Conservation (phyloP, 2,888 invertebrate species). For the Pachymerium ferrugineum region DNA sequence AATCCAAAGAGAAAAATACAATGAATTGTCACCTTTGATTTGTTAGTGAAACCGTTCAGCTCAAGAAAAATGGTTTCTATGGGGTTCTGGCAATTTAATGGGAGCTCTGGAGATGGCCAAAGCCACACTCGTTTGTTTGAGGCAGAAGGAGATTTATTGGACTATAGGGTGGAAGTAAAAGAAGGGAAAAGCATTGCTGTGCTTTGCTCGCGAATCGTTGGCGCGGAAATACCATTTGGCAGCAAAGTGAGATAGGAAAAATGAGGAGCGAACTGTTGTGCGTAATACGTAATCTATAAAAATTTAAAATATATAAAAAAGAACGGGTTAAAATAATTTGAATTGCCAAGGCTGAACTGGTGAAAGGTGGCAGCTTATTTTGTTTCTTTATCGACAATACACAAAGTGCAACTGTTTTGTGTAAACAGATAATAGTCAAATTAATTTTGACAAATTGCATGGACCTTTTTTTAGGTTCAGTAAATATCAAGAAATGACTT, state of each 20-base stretch:
- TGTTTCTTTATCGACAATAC: too few relatives aligned
- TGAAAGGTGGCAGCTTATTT: too few relatives aligned
- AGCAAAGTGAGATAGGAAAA: slow-evolving; percentile 1
- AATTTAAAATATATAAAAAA: neutral
- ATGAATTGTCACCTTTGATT: slow-evolving; percentile 12
- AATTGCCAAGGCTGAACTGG: too few relatives aligned
- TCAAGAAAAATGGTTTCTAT: neutral
- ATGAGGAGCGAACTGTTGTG: too few relatives aligned
- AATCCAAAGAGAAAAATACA: too few relatives aligned
- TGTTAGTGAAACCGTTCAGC: neutral
- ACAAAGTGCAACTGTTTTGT: neutral
- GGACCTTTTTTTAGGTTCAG: too few relatives aligned
- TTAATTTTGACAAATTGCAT: too few relatives aligned
- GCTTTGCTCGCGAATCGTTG: neutral
- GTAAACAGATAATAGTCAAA: neutral
- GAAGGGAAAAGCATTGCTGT: neutral
- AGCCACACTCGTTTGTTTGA: neutral
- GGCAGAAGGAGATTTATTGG: neutral
- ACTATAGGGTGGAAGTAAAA: neutral
- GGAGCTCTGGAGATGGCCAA: neutral
- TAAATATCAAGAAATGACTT: too few relatives aligned
- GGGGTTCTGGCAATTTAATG: slow-evolving; percentile 4
- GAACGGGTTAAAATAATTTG: too few relatives aligned
- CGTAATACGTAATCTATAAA: too few relatives aligned
- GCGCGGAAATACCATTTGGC: slow-evolving; percentile 16